phyloP scores from a whole-genome alignment of 2,797 vertebrate genomes.

The Naso thynnoides region DNA sequence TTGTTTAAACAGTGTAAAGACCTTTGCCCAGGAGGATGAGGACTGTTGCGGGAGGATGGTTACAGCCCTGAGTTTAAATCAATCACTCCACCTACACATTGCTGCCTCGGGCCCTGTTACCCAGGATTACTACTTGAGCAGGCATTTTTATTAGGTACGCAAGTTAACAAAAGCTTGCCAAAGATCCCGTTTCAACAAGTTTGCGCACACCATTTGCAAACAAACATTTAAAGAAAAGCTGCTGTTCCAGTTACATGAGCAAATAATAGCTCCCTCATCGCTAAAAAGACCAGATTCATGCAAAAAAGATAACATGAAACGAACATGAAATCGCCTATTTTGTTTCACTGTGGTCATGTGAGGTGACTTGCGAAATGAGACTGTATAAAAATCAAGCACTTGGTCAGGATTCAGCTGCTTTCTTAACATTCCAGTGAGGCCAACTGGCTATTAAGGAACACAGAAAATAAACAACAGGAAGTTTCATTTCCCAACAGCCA shows the following conservation, averaged over 20 bases:
- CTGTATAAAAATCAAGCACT: constrained; percentile 3
- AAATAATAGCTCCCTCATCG: background rate
- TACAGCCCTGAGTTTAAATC: constrained; percentile 42
- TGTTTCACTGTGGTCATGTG: constrained; percentile 17
- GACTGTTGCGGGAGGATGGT: constrained; percentile 44
- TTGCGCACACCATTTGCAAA: constrained; percentile 13
- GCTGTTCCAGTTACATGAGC: background rate
- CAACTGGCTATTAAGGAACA: constrained; percentile 46
- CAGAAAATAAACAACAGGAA: constrained; percentile 70
- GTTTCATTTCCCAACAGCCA: constrained; percentile 59
- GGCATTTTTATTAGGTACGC: constrained; percentile 58
- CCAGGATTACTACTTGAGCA: constrained; percentile 38
- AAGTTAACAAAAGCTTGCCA: constrained; percentile 26
- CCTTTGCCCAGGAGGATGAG: constrained; percentile 72
- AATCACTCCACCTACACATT: constrained; percentile 54
- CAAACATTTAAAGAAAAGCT: constrained; percentile 8
- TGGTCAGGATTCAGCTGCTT: constrained; percentile 22
- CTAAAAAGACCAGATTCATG: constrained; percentile 1
- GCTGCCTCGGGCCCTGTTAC: constrained; percentile 35
- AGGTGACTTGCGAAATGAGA: constrained; percentile 9
- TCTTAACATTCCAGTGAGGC: constrained; percentile 57
- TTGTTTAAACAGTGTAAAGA: constrained; percentile 76
- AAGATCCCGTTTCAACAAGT: constrained; percentile 33
- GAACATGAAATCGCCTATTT: background rate
- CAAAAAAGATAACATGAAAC: background rate